phyloP scores from a whole-genome alignment of 2,888 invertebrate genomes.

The Hofmannophila pseudospretella region DNA sequence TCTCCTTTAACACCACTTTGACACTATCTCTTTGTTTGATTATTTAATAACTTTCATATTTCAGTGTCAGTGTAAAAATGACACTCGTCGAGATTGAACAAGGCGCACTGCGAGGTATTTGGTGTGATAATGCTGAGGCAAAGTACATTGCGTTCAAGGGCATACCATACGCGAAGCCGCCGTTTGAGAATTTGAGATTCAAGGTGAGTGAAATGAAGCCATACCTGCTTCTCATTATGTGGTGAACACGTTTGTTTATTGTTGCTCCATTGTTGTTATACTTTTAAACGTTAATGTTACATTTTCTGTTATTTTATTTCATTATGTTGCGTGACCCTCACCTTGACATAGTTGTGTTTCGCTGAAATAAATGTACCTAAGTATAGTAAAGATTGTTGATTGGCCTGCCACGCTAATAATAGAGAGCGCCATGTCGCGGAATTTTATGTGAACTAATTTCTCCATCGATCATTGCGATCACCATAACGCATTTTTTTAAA shows the following conservation, averaged over 20 bases:
- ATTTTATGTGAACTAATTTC: too few relatives aligned
- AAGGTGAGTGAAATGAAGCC: slow-evolving; percentile 59
- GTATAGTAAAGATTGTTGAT: too few relatives aligned
- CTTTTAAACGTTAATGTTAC: too few relatives aligned
- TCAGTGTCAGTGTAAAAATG: slow-evolving; percentile 35
- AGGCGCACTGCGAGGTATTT: slow-evolving; percentile 51
- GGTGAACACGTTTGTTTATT: too few relatives aligned
- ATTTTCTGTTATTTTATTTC: not conserved
- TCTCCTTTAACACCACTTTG: not conserved
- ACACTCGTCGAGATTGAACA: slow-evolving; percentile 43
- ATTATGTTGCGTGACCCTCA: too few relatives aligned
- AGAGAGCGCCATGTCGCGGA: too few relatives aligned
- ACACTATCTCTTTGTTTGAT: not conserved
- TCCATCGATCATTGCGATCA: too few relatives aligned
- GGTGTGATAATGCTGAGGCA: slow-evolving; percentile 35
- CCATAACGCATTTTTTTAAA: too few relatives aligned
- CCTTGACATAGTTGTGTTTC: not conserved
- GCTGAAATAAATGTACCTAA: too few relatives aligned
- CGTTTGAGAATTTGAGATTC: slow-evolving; percentile 77
- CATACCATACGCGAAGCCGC: slow-evolving; percentile 79
- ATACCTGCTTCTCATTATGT: not conserved
- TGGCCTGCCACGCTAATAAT: too few relatives aligned
- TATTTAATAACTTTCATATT: slow-evolving; percentile 16
- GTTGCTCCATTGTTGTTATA: too few relatives aligned
- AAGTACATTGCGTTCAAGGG: slow-evolving; percentile 70